Evolutionary conservation across 2,888 invertebrate species (phyloP), one percentile per base, ranked within the genome.

Genomic region (Ferdinandea cuprea): DNA sequence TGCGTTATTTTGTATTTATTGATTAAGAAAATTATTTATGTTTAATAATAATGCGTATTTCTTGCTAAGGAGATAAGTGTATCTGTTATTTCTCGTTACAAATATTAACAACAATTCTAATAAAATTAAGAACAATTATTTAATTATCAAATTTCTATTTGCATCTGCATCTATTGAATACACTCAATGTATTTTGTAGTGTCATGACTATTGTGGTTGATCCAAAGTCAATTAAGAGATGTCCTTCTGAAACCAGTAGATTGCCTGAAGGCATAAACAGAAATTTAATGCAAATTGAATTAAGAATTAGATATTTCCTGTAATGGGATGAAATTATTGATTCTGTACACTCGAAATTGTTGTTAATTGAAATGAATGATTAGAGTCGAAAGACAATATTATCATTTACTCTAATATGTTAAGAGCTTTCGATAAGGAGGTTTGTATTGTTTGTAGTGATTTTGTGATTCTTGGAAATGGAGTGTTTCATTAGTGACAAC

Each of bases 171-270:
- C 28, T 44, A 28, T 17, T 30, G 7, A 28, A 42, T 19, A 19
- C 17, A 59, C 15, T 28, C 59, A 44, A 37, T 17, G n/a, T 3
- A 25, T 17, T 17, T 59, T 11, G 1, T 1, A 3, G 17, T 30
- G 59, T 19, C 42, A 59, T 11, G 59, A 42, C 42, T 59, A 42
- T 42, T 59, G 17, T 42, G 58, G 17, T 11, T 28, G n/a, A 28
- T 59, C n/a, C 7, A 1, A 59, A 42, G 37, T 9, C 37, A 56
- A 25, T 40, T 40, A 40, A 13, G 9, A 40, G 37, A 37, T 37
- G 6, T 40, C 0, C 25, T 15, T 40, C 37, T 25, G 13, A 25
- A 25, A 19, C 11, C 17, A 32, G n/a, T 15, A 15, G 15, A 9
- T 11, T 50, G 15, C 4, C 11, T 17, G 17, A 7, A 15, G 5